phyloP scores from a whole-genome alignment of 2,888 invertebrate genomes.

The Epistrophe eligans region DNA sequence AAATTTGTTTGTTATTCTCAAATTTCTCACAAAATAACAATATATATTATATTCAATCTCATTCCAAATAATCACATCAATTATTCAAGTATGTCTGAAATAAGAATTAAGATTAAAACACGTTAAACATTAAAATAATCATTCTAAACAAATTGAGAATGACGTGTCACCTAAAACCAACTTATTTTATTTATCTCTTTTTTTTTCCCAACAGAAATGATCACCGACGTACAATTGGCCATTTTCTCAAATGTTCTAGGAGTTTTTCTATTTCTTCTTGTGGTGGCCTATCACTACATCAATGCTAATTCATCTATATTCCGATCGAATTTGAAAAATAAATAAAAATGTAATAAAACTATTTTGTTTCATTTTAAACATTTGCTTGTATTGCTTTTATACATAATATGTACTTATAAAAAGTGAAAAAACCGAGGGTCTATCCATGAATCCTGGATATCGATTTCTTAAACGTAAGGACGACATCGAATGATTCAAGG shows the following conservation, averaged over 20 bases:
- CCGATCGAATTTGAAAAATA: constrained; percentile 68
- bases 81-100: constrained; percentile 31
- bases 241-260: constrained; percentile 98
- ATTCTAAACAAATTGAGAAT: constrained; percentile 3
- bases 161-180: constrained; percentile 66
- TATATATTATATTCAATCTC: constrained; percentile 8
- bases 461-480: background rate
- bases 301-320: constrained; percentile 87
- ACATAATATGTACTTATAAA: no score
- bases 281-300: constrained; percentile 98
- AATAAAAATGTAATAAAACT: constrained; percentile 40
- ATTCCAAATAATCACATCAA: constrained; percentile 15
- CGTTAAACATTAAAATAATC: background rate
- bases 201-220: constrained; percentile 88
- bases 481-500: no score
- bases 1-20: constrained; percentile 59
- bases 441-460: background rate
- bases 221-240: constrained; percentile 97
- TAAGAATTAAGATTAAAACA: background rate
- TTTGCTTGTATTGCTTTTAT: background rate
- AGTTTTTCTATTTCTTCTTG: constrained; percentile 94
- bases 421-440: background rate
- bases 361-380: background rate
- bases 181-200: constrained; percentile 18
- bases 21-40: constrained; percentile 14